Evolutionary conservation across 1,140 invertebrate genomes (phyloP), one percentile per base, ranked within the genome.

Genomic region (Trichonephila clavipes): DNA sequence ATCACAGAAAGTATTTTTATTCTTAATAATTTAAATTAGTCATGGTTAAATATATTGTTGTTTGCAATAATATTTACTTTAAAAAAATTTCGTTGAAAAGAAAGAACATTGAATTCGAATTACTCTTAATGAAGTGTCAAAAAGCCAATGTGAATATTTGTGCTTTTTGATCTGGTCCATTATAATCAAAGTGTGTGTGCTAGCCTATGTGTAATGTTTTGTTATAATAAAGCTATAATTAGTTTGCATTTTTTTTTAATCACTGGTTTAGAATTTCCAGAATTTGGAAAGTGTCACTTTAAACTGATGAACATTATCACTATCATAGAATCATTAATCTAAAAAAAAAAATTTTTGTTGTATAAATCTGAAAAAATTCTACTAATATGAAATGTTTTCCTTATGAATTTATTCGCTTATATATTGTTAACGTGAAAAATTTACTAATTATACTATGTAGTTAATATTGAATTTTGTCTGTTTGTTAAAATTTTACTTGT

Each of bases 111-210:
- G 51, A 51, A 51, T 51, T 51, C 7, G 10, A 51, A 51, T 83
- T 21, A 19, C 34, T 83, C 44, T 51, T 51, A 51, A 10, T 21
- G 12, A 83, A 83, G 40, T 40, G 34, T 40, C 81, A 83, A n/a
- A 83, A 83, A n/a, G 34, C 21, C 81, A 83, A 40, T 83, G 40
- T 51, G n/a, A 14, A 28, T 59, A 59, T 58, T 18, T 62, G 28
- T 88, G 62, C 62, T 88, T 88, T 59, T 89, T 59, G n/a, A 89
- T 89, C 88, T 89, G 88, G 88, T 89, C 66, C 88, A 28, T 44
- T 77, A 44, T 89, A 89, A 89, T 89, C 88, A 89, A 89, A 89
- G 88, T 89, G 88, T 72, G 66, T 89, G 88, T 89, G 72, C 88
- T 72, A 72, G 88, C 88, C 64, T 89, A 89, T 89, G 66, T 89